These are phyloP conservation scores for Sylvilagus floridanus DNA, from an alignment of 2,797 vertebrate genomes.

Conservation along the genomic window DNA sequence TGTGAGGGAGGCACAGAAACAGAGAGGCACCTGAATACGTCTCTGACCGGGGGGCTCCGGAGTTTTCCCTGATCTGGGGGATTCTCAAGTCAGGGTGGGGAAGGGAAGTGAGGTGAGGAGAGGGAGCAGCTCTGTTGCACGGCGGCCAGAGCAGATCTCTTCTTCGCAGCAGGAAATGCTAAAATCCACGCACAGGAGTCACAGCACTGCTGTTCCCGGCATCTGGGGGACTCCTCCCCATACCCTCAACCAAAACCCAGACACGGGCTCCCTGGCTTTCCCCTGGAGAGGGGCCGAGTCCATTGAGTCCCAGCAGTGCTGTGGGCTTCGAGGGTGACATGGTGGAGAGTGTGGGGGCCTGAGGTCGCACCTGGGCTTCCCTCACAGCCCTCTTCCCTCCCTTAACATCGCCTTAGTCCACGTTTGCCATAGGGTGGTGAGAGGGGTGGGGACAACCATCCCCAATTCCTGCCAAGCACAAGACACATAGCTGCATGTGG, in stretches of 20 bases:
- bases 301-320: neutral
- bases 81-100: too few relatives aligned
- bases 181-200: neutral
- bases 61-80: neutral
- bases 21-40: neutral
- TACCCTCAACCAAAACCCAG: neutral
- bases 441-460: neutral
- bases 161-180: neutral
- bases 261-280: neutral
- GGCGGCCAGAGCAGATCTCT: neutral
- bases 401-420: neutral
- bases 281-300: neutral
- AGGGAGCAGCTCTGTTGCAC: neutral
- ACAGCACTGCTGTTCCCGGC: neutral
- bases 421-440: neutral
- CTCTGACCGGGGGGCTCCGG: neutral
- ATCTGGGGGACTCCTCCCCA: neutral
- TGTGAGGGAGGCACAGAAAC: neutral
- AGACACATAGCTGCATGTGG: neutral
- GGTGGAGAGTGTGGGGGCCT: neutral
- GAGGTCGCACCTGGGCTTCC: neutral
- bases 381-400: neutral
- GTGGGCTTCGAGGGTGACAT: neutral
- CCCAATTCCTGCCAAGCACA: neutral
- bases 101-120: neutral